Conservation (phyloP, 2,888 invertebrate genomes). For the Pheosia gnoma region DNA sequence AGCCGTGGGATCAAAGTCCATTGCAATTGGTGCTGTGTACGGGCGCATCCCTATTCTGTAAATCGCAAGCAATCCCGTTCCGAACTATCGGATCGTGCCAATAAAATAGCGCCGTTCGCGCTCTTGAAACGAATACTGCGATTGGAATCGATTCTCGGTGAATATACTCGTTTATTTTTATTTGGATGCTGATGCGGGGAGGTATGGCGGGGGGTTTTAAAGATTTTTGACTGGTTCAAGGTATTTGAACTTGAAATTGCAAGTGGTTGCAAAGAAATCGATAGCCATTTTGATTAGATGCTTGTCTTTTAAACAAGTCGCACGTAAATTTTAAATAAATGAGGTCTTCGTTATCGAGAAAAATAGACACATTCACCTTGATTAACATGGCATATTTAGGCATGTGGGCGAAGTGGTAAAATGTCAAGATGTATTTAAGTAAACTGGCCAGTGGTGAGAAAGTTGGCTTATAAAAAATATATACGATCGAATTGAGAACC, state of each 20-base stretch:
- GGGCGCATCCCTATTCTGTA: conserved; percentile 28
- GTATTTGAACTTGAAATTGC: neutral
- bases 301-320: neutral
- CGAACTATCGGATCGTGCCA: conserved; percentile 24
- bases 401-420: too few species aligned
- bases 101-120: conserved; percentile 23
- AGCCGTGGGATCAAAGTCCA: neutral
- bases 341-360: too few species aligned
- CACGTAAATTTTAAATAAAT: too few species aligned
- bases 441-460: too few species aligned
- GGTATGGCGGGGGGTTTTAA: neutral
- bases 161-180: conserved; percentile 27
- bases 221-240: neutral
- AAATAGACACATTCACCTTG: too few species aligned
- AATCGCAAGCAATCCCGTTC: conserved; percentile 36
- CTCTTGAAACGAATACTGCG: conserved; percentile 31
- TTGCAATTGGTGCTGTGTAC: conserved; percentile 5
- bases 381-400: too few species aligned
- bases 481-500: too few species aligned
- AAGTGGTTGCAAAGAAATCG: neutral
- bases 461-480: too few species aligned
- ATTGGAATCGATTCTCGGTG: conserved; percentile 38
- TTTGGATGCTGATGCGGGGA: conserved; percentile 23
- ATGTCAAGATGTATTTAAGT: too few species aligned
- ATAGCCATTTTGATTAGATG: neutral